Evolutionary conservation across 2,888 invertebrate genomes (phyloP).

Genomic region (Drosophila bunnanda): DNA sequence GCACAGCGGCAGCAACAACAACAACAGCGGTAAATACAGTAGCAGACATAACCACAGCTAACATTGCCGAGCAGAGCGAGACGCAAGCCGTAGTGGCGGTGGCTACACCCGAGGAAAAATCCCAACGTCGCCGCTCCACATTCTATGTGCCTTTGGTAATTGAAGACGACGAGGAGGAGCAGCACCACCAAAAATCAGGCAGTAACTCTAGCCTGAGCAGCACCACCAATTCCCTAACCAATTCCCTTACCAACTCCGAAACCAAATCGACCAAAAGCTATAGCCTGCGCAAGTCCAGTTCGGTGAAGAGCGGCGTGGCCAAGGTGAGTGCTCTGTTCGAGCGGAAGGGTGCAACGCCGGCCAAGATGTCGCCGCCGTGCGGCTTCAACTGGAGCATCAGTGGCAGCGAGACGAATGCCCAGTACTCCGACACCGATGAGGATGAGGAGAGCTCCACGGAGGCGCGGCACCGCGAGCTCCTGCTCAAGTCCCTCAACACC

Average conservation of each 20-base stretch:
- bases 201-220: constrained; percentile 63
- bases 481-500: constrained; percentile 49
- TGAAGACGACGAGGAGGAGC: constrained; percentile 75
- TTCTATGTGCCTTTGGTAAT: constrained; percentile 89
- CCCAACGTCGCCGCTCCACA: constrained; percentile 88
- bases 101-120: constrained; percentile 84
- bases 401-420: constrained; percentile 71
- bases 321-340: constrained; percentile 73
- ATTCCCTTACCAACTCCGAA: constrained; percentile 22
- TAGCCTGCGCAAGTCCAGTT: constrained; percentile 65
- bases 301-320: constrained; percentile 59
- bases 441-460: constrained; percentile 65
- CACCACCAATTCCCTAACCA: constrained; percentile 27
- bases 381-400: constrained; percentile 84
- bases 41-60: constrained; percentile 1
- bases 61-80: constrained; percentile 41
- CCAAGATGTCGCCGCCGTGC: constrained; percentile 82
- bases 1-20: constrained; percentile 55
- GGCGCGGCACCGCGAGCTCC: constrained; percentile 53
- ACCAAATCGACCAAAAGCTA: constrained; percentile 25
- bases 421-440: constrained; percentile 78
- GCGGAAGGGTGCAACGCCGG: constrained; percentile 42
- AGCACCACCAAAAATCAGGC: constrained; percentile 40
- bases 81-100: constrained; percentile 45
- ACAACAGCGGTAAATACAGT: constrained; percentile 16